A percentile compares a stretch with the other conserved stretches of the same genome.
Evolutionary conservation across 2,113 vertebrate species (phyloP).

Genomic region (Daubentonia madagascariensis): DNA sequence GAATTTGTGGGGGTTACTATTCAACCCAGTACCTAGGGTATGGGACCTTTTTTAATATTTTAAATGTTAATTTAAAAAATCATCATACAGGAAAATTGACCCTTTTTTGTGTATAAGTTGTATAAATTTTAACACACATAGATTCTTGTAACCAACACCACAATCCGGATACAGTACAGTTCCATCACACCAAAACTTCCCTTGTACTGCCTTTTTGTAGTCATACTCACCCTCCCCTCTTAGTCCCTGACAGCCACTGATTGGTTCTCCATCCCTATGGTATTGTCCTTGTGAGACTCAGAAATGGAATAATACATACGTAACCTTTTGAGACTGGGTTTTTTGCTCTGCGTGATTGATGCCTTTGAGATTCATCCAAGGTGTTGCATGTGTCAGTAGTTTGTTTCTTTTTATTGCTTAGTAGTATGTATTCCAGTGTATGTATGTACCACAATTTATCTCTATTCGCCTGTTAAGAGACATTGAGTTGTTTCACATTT

Average conservation of each 20-base stretch:
- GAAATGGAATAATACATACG: neutral
- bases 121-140: neutral
- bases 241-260: neutral
- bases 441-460: neutral
- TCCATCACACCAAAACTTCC: neutral
- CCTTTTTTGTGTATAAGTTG: neutral
- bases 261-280: neutral
- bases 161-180: neutral
- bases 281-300: neutral
- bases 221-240: neutral
- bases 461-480: neutral
- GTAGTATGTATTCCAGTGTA: neutral
- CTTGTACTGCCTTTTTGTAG: neutral
- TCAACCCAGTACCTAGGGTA: neutral
- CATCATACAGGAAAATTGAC: neutral
- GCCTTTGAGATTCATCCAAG: neutral
- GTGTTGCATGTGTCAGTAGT: neutral
- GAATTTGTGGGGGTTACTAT: neutral
- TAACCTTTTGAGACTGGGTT: neutral
- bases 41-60: neutral
- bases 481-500: neutral
- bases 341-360: neutral
- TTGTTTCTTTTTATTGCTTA: neutral
- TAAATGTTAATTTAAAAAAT: neutral
- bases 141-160: neutral